Evolutionary conservation across 1,140 invertebrate genomes (phyloP).

Genomic region (Aphelinus certus): DNA sequence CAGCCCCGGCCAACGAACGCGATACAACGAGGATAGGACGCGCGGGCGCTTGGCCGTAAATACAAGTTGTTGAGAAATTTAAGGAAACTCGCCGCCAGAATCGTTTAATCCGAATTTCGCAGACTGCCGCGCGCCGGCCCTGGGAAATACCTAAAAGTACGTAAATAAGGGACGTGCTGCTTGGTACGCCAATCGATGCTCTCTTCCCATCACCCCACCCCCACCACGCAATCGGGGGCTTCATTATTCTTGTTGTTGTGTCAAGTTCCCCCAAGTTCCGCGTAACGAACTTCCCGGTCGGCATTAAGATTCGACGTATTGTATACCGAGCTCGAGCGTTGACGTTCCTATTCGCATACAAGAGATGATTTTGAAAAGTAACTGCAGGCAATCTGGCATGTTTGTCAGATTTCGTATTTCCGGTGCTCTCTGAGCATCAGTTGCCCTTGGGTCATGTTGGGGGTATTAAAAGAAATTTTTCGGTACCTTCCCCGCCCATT

Average conservation of each 20-base stretch:
- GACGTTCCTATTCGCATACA: too few relatives aligned
- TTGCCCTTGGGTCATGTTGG: too few relatives aligned
- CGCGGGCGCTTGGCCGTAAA: background rate
- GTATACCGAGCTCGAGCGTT: too few relatives aligned
- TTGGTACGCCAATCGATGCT: background rate
- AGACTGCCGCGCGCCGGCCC: too few relatives aligned
- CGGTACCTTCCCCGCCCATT: too few relatives aligned
- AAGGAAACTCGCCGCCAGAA: conserved; percentile 15
- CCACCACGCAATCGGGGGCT: background rate
- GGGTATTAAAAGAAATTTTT: too few relatives aligned
- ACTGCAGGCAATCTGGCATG: too few relatives aligned
- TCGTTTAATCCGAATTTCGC: conserved; percentile 26
- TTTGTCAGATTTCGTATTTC: too few relatives aligned
- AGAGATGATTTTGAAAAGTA: too few relatives aligned
- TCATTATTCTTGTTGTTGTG: background rate
- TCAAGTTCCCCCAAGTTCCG: background rate
- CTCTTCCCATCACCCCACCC: background rate
- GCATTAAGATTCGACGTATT: too few relatives aligned
- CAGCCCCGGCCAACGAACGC: background rate
- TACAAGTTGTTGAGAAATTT: conserved; percentile 25
- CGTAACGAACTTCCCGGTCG: background rate
- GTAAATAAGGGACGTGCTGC: conserved; percentile 1
- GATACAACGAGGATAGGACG: background rate
- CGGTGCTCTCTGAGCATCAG: too few relatives aligned
- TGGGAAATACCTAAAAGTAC: background rate